phyloP scores from a whole-genome alignment of 2,888 invertebrate species.

The Limnephilus rhombicus region DNA sequence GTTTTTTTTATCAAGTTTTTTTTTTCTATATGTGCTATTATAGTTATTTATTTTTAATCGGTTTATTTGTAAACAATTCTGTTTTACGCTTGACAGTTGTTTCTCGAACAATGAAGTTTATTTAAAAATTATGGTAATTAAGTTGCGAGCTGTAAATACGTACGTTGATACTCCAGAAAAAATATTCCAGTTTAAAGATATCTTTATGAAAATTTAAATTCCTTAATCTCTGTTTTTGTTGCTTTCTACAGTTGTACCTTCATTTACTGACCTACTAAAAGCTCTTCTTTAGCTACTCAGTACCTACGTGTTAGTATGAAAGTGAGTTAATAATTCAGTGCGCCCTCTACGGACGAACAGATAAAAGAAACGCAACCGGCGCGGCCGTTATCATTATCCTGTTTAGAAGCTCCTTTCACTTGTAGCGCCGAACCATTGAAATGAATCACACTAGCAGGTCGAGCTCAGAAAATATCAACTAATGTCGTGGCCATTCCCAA shows the following conservation, averaged over 20 bases:
- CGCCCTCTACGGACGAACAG: conserved; percentile 18
- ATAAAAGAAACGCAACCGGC: conserved; percentile 15
- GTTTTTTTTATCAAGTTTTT: too few relatives aligned
- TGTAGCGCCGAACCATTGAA: not conserved
- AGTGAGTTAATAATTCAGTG: not conserved
- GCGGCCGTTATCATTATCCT: conserved; percentile 26
- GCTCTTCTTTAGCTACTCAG: not conserved
- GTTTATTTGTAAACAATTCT: too few relatives aligned
- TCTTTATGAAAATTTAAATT: not conserved
- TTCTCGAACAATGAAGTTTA: too few relatives aligned
- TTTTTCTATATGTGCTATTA: too few relatives aligned
- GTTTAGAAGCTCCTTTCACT: conserved; percentile 10
- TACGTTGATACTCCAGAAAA: too few relatives aligned
- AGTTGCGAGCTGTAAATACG: too few relatives aligned
- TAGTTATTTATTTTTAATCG: too few relatives aligned
- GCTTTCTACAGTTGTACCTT: not conserved
- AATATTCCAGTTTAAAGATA: too few relatives aligned
- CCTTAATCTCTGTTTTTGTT: not conserved
- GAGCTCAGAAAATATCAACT: not conserved
- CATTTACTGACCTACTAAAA: not conserved
- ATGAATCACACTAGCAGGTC: not conserved
- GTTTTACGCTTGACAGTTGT: too few relatives aligned
- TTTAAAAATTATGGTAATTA: too few relatives aligned
- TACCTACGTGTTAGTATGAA: not conserved
- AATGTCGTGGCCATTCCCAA: too few relatives aligned